Percentiles rank a stretch among this genome's conserved stretches.
phyloP scores from a whole-genome alignment of 2,113 vertebrate genomes.

The Pachycephala philippinensis region DNA sequence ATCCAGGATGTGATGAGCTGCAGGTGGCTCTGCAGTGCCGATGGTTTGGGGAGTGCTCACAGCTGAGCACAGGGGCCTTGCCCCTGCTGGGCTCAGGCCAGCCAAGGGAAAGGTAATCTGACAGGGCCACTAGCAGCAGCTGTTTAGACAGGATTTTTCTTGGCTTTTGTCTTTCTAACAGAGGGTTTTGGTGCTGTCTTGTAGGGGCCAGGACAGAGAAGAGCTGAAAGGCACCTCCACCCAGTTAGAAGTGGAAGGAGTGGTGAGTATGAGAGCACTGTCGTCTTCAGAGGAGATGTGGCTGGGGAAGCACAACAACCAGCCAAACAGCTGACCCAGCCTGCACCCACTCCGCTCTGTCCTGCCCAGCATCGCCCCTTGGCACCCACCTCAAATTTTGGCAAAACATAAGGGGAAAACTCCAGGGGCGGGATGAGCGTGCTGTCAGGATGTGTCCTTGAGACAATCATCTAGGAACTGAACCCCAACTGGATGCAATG shows the following conservation, averaged over 20 bases:
- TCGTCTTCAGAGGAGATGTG: neutral
- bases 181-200: neutral
- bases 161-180: neutral
- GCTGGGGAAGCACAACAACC: neutral
- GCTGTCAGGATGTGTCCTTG: neutral
- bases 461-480: neutral
- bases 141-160: neutral
- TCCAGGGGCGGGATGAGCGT: rapidly evolving
- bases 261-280: rapidly evolving
- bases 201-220: neutral
- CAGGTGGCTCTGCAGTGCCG: rapidly evolving
- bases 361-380: rapidly evolving
- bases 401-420: neutral
- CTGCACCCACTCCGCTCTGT: neutral
- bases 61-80: neutral
- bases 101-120: neutral
- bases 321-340: neutral
- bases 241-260: neutral
- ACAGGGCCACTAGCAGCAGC: neutral
- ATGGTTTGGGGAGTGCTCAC: neutral
- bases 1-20: neutral
- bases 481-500: neutral
- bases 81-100: neutral
- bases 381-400: neutral
- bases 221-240: neutral